Percentiles rank a stretch among this genome's conserved stretches.
These are phyloP conservation scores for Plagiodera versicolora DNA, from an alignment of 2,888 invertebrate genomes.

Conservation along the genomic window DNA sequence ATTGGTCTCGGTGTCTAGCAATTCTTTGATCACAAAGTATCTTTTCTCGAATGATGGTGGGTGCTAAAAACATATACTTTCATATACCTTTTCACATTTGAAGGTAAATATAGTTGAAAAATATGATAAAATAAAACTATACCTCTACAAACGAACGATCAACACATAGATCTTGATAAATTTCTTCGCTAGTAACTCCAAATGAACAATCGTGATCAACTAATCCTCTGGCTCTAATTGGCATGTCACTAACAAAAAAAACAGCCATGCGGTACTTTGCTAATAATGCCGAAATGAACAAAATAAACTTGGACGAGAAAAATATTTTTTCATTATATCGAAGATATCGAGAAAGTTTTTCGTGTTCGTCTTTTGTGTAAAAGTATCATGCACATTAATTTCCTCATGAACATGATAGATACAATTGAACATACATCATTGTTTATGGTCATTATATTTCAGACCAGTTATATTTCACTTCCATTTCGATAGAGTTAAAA, in stretches of 20 bases:
- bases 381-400: no score
- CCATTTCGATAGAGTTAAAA: no score
- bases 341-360: no score
- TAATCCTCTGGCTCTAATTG: conserved; percentile 39
- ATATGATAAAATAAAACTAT: conserved; percentile 31
- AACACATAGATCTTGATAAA: conserved; percentile 92
- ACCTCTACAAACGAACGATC: conserved; percentile 53
- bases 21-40: conserved; percentile 89
- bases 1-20: conserved; percentile 96
- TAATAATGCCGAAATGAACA: conserved; percentile 18
- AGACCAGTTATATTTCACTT: no score
- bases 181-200: conserved; percentile 78
- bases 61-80: conserved; percentile 34
- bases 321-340: neutral
- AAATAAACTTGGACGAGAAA: conserved; percentile 11
- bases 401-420: no score
- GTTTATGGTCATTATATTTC: no score
- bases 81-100: conserved; percentile 1
- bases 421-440: no score
- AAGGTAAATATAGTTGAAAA: conserved; percentile 1
- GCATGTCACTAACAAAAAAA: conserved; percentile 49
- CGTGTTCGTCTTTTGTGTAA: no score
- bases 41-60: conserved; percentile 71
- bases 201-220: conserved; percentile 37
- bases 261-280: conserved; percentile 43